phyloP scores from a whole-genome alignment of 2,113 vertebrate species.

The Corynorhinus townsendii region DNA sequence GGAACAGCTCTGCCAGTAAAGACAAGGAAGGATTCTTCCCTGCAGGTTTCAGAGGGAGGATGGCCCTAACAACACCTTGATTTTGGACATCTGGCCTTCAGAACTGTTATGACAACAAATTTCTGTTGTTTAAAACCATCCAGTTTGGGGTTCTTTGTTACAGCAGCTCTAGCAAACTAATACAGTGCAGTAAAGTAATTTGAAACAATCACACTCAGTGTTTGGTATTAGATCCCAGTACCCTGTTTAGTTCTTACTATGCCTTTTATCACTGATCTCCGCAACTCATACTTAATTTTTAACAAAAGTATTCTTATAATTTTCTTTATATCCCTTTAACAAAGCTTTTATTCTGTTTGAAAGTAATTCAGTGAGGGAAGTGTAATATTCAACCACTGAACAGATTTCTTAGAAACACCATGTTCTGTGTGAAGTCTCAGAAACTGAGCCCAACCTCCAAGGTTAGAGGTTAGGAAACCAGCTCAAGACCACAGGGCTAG shows the following conservation, averaged over 20 bases:
- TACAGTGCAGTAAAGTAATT: background rate
- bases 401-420: background rate
- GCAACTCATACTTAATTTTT: background rate
- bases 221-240: background rate
- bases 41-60: background rate
- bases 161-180: background rate
- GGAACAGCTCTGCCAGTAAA: background rate
- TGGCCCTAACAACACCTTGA: background rate
- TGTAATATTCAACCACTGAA: background rate
- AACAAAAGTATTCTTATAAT: background rate
- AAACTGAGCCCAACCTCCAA: background rate
- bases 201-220: background rate
- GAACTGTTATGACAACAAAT: no score
- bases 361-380: background rate
- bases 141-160: background rate
- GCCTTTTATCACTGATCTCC: background rate
- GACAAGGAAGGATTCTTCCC: background rate
- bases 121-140: background rate
- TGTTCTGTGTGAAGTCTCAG: background rate
- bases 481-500: background rate
- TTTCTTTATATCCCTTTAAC: background rate
- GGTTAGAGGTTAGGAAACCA: background rate
- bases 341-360: background rate
- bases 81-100: background rate
- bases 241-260: background rate